Evolutionary conservation across 2,888 invertebrate species (phyloP).

Genomic region (Chesias legatella): DNA sequence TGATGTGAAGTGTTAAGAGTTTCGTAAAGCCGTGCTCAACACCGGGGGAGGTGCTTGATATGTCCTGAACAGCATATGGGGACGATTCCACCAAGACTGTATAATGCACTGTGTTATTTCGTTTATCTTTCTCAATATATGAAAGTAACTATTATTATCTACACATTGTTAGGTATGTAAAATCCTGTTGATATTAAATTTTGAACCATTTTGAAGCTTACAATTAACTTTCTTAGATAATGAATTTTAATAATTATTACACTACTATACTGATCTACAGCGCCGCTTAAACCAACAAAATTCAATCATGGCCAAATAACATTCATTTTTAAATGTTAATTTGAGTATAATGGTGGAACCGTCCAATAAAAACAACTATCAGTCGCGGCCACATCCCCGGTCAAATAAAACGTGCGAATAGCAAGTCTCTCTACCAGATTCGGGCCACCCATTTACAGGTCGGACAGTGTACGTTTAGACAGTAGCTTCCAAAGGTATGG

Average conservation of each 20-base stretch:
- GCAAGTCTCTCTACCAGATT: slow-evolving; percentile 70
- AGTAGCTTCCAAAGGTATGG: slow-evolving; percentile 44
- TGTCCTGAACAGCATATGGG: slow-evolving; percentile 12
- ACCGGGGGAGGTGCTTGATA: slow-evolving; percentile 38
- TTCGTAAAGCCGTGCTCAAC: slow-evolving; percentile 74
- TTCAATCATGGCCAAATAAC: too few species aligned
- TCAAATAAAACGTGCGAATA: slow-evolving; percentile 67
- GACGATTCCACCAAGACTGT: slow-evolving; percentile 9
- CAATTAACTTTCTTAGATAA: too few species aligned
- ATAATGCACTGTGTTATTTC: not conserved
- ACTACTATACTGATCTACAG: too few species aligned
- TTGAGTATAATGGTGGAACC: slow-evolving; percentile 2
- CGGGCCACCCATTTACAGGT: slow-evolving; percentile 68
- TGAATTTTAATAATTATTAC: too few species aligned
- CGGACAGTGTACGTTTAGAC: slow-evolving; percentile 55
- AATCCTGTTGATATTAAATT: too few species aligned
- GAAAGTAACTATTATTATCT: too few species aligned
- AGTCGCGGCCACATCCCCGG: slow-evolving; percentile 20
- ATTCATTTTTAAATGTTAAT: too few species aligned
- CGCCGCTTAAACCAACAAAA: too few species aligned
- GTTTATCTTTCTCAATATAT: too few species aligned
- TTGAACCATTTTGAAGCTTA: too few species aligned
- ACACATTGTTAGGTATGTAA: too few species aligned
- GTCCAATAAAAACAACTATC: slow-evolving; percentile 6
- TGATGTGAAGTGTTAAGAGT: slow-evolving; percentile 65